These are phyloP conservation scores for Ondatra zibethicus DNA, from an alignment of 2,113 vertebrate genomes.

Conservation along the genomic window DNA sequence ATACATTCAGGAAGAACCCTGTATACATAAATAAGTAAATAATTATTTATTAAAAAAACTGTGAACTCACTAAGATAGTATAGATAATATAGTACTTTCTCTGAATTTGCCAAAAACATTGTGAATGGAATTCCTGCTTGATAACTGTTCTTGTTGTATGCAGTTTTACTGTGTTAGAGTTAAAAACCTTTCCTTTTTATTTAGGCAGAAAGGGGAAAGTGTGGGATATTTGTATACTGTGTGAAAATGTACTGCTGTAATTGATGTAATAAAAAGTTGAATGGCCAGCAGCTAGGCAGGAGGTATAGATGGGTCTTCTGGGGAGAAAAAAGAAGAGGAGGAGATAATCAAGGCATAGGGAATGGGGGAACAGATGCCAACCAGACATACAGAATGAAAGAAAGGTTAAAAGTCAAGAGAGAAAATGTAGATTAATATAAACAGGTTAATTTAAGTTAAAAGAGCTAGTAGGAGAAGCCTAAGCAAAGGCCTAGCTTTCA, in stretches of 20 bases:
- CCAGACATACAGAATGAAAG: too few species aligned
- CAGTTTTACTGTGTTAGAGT: background rate
- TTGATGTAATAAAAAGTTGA: background rate
- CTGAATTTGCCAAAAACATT: background rate
- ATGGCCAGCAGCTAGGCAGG: background rate
- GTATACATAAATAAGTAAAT: too few species aligned
- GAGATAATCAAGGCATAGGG: background rate
- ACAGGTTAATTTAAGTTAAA: too few species aligned
- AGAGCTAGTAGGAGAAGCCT: too few species aligned
- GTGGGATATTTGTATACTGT: background rate
- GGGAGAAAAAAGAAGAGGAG: background rate
- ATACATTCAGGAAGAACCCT: too few species aligned
- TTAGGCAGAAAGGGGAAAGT: background rate
- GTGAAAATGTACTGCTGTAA: background rate
- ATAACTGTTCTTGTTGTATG: background rate
- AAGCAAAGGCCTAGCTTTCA: too few species aligned
- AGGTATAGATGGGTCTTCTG: background rate
- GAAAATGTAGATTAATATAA: too few species aligned
- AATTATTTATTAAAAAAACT: too few species aligned
- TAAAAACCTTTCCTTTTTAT: background rate
- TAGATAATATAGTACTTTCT: background rate
- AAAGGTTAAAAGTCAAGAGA: too few species aligned
- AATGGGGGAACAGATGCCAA: too few species aligned
- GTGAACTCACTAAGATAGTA: background rate
- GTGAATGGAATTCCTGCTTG: background rate